phyloP scores from a whole-genome alignment of 2,888 invertebrate genomes.

The Campaea margaritaria region DNA sequence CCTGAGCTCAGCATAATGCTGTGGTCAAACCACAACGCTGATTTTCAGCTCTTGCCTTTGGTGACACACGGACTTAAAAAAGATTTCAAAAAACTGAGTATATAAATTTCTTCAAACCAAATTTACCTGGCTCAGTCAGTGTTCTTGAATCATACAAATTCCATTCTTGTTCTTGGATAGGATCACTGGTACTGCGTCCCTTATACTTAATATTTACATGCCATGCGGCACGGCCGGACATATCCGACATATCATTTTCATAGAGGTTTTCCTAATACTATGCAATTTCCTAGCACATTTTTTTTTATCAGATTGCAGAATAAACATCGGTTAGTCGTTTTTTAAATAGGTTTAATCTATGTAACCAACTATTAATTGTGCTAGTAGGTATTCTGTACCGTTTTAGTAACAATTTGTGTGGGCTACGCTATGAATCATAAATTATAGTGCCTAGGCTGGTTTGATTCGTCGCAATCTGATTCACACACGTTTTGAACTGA shows the following conservation, averaged over 20 bases:
- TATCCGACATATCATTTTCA: slow-evolving; percentile 6
- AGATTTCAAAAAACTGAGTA: no score
- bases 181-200: background rate
- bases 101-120: no score
- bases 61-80: no score
- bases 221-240: background rate
- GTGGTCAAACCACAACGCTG: no score
- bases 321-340: slow-evolving; percentile 28
- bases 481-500: slow-evolving; percentile 13
- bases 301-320: slow-evolving; percentile 31
- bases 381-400: background rate
- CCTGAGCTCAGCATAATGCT: no score
- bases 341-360: slow-evolving; percentile 24
- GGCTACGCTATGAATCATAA: slow-evolving; percentile 18
- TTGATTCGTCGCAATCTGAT: slow-evolving; percentile 26
- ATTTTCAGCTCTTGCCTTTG: no score
- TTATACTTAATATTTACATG: background rate
- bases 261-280: slow-evolving; percentile 21
- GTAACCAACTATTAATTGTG: slow-evolving; percentile 7
- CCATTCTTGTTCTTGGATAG: no score
- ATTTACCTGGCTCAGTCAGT: no score
- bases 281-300: slow-evolving; percentile 40
- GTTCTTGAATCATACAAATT: no score
- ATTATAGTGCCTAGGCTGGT: background rate
- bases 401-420: no score